Evolutionary conservation across 2,113 vertebrate species (phyloP).

Genomic region (Hypomesus transpacificus): DNA sequence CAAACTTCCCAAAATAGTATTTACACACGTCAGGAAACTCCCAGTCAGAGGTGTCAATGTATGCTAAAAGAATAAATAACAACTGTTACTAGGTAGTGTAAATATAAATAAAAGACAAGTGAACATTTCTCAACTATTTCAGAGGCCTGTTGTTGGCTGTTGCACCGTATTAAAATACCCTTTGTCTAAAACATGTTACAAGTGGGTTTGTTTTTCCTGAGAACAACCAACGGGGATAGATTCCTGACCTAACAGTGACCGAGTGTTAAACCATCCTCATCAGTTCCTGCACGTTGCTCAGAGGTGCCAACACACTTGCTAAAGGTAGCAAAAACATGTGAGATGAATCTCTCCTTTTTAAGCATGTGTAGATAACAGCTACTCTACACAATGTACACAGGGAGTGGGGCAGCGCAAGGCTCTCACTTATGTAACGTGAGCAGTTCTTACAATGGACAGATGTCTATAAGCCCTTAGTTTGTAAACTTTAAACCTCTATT

Average conservation of each 20-base stretch:
- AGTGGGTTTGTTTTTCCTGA: too few species aligned
- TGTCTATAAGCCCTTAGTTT: too few species aligned
- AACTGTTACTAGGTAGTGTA: too few species aligned
- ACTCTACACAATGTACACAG: background rate
- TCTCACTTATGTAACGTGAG: background rate
- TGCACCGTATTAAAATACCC: too few species aligned
- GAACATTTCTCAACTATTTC: too few species aligned
- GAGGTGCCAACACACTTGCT: background rate
- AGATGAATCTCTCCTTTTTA: background rate
- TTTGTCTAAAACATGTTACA: too few species aligned
- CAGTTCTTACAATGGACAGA: too few species aligned
- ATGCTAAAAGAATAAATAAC: constrained; percentile 62
- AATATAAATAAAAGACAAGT: too few species aligned
- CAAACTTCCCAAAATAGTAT: constrained; percentile 90
- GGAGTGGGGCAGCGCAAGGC: background rate
- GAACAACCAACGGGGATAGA: background rate
- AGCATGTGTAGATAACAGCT: constrained; percentile 2
- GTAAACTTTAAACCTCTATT: background rate
- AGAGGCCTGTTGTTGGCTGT: too few species aligned
- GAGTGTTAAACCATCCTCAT: background rate
- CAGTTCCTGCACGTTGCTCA: background rate
- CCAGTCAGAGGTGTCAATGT: constrained; percentile 82
- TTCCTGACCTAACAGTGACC: background rate
- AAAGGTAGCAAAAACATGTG: constrained; percentile 5
- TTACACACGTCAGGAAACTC: constrained; percentile 95